A percentile compares a stretch with the other conserved stretches of the same genome.
These are phyloP conservation scores for Suricata suricatta DNA, from an alignment of 2,113 vertebrate species.

Conservation along the genomic window DNA sequence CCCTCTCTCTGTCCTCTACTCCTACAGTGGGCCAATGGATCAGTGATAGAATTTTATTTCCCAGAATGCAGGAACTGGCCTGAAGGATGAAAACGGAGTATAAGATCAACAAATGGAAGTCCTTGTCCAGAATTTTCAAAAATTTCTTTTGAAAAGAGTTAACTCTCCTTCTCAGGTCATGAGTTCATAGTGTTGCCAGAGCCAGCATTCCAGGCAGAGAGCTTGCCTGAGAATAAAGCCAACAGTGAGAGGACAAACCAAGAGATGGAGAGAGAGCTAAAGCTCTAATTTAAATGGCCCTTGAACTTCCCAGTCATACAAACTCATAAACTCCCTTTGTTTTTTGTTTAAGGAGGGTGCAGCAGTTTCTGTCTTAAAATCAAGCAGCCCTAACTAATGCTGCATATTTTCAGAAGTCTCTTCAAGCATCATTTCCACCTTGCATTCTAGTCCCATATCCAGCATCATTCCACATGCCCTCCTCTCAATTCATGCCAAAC, in stretches of 20 bases:
- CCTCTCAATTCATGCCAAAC: neutral
- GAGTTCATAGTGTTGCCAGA: neutral
- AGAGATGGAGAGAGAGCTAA: neutral
- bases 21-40: neutral
- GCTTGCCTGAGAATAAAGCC: neutral
- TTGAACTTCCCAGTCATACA: neutral
- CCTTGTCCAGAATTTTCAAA: neutral
- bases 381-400: neutral
- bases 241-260: neutral
- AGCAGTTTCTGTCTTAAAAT: neutral
- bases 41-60: neutral
- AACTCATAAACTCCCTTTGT: neutral
- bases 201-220: neutral
- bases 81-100: neutral
- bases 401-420: neutral
- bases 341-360: neutral
- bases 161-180: neutral
- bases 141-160: neutral
- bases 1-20: neutral
- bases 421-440: neutral
- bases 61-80: neutral
- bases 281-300: neutral
- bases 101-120: neutral
- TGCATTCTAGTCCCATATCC: neutral
- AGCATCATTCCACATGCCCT: neutral